Base-by-base conservation (phyloP, 2,797 vertebrate species). In the Phalanger gymnotis region DNA sequence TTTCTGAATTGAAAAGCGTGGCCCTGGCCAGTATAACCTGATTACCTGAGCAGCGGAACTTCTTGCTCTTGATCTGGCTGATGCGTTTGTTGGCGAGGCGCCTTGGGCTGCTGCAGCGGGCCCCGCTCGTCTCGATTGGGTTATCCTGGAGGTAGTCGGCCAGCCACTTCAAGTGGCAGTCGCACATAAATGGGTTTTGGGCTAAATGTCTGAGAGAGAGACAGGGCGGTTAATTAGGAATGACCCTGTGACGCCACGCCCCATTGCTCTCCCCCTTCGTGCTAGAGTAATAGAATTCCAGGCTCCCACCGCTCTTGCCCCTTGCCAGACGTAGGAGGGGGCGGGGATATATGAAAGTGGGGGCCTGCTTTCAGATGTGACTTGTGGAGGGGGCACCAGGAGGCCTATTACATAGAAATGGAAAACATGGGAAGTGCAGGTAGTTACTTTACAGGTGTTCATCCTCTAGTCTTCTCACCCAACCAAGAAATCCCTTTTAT, bases 1-100 rank as follows among this genome's bases (percentile, higher is more conserved):
- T 95, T 97, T 98, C 95, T 54, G 97, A 97, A 92, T 93, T 90
- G 96, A 97, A 93, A 97, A 97, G 98, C 73, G 97, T 98, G 98
- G 98, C 95, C 96, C 97, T 97, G 51, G 97, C 96, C 97, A 16
- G 96, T 81, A 11, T 98, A 98, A 98, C 98, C 92, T 97, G 98
- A 99, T 99, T 99, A 99, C 99, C 99, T 99, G 99, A 99, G 99
- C 99, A 99, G 98, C 99, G 99, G 99, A 99, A 99, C 99, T 99
- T 99, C 99, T 99, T 99, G 98, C 99, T 99, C 99, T 99, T 99
- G 98, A 99, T 99, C 99, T 99, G 99, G 99, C 99, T 99, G 99
- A 99, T 99, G 97, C 99, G 99, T 96, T 99, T 99, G 99, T 99
- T 99, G 97, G 99, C 99, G 96, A 99, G 99, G 97, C 99, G 99